A percentile compares a stretch with the other conserved stretches of the same genome.
These are phyloP conservation scores for Hoplostethus atlanticus DNA, from an alignment of 2,797 vertebrate genomes.

Conservation along the genomic window DNA sequence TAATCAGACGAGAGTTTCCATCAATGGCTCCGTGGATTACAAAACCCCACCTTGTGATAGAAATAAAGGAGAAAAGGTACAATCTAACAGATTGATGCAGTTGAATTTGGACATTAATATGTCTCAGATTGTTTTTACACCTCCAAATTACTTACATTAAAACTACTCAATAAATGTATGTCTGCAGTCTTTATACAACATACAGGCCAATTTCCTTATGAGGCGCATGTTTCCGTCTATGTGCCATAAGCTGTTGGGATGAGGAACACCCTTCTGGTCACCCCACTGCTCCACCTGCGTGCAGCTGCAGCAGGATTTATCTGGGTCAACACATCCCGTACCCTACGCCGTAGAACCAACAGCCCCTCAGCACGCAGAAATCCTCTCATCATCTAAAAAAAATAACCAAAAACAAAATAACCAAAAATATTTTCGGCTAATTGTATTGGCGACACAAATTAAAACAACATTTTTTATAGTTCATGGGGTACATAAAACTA, in stretches of 20 bases:
- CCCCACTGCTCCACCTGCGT: constrained; percentile 28
- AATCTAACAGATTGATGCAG: background rate
- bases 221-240: constrained; percentile 38
- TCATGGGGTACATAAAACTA: too few relatives aligned
- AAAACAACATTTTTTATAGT: too few relatives aligned
- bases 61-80: background rate
- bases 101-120: constrained; percentile 6
- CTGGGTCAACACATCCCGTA: constrained; percentile 24
- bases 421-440: too few relatives aligned
- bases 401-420: constrained; percentile 18
- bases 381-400: constrained; percentile 35
- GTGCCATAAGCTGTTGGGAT: constrained; percentile 41
- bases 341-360: background rate
- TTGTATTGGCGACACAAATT: too few relatives aligned
- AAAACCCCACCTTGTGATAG: constrained; percentile 32
- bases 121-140: background rate
- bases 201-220: constrained; percentile 15
- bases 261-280: constrained; percentile 26
- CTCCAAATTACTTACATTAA: background rate
- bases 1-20: constrained; percentile 35
- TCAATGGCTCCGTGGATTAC: constrained; percentile 38
- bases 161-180: constrained; percentile 4
- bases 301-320: constrained; percentile 28
- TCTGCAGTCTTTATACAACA: too few relatives aligned
- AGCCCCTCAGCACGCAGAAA: constrained; percentile 11